phyloP scores from a whole-genome alignment of 2,888 invertebrate species.

The Diarsia dahlii region DNA sequence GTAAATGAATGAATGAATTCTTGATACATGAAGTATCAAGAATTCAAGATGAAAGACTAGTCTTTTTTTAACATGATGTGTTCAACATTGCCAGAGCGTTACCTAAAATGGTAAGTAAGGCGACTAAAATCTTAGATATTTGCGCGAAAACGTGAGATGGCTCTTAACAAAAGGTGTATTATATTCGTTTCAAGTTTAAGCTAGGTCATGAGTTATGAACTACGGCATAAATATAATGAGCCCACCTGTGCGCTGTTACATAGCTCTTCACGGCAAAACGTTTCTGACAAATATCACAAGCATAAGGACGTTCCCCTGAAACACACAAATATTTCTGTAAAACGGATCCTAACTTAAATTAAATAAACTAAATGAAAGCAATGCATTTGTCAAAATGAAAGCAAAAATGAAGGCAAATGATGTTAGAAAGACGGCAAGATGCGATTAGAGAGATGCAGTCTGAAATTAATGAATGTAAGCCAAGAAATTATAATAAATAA shows the following conservation, averaged over 20 bases:
- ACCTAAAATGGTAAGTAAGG: no score
- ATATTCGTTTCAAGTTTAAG: not conserved
- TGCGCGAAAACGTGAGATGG: no score
- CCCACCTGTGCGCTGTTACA: constrained; percentile 93
- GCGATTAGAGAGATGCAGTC: constrained; percentile 86
- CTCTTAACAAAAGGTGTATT: no score
- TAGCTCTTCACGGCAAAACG: constrained; percentile 95
- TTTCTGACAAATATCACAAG: constrained; percentile 95
- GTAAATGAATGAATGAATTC: no score
- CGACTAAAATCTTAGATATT: no score
- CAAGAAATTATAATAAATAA: constrained; percentile 83
- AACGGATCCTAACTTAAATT: constrained; percentile 15
- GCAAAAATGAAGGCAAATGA: constrained; percentile 80
- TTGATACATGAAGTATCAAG: no score
- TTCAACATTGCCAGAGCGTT: no score
- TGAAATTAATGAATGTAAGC: constrained; percentile 86
- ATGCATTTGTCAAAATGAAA: constrained; percentile 68
- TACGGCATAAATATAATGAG: not conserved
- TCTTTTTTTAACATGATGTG: no score
- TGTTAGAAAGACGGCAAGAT: constrained; percentile 91
- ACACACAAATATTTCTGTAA: constrained; percentile 51
- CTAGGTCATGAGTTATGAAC: not conserved
- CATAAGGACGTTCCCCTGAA: constrained; percentile 94
- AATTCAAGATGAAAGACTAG: no score
- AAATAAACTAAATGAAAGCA: constrained; percentile 55